These are phyloP conservation scores for Drosophila arizonae DNA, from an alignment of 1,140 invertebrate species.

Conservation along the genomic window DNA sequence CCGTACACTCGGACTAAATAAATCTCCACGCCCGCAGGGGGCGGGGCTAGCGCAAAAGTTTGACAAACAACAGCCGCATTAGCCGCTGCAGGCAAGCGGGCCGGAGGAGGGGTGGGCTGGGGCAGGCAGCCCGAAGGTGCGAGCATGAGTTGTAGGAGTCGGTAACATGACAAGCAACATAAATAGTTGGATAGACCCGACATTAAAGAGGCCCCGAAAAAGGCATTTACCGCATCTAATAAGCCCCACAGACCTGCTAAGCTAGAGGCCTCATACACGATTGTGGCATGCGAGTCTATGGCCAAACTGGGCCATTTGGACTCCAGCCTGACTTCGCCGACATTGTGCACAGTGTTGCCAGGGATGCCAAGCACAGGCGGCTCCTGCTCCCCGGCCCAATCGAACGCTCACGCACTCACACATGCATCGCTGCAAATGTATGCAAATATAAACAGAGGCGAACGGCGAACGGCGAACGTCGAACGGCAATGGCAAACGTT, in stretches of 20 bases:
- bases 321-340: slow-evolving; percentile 44
- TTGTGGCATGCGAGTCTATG: neutral
- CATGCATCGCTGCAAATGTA: slow-evolving; percentile 27
- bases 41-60: slow-evolving; percentile 29
- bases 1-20: slow-evolving; percentile 69
- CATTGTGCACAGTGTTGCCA: slow-evolving; percentile 44
- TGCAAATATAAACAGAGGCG: slow-evolving; percentile 61
- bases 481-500: slow-evolving; percentile 35
- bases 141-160: slow-evolving; percentile 7
- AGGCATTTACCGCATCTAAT: slow-evolving; percentile 33
- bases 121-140: slow-evolving; percentile 9
- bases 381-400: neutral
- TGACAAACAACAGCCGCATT: slow-evolving; percentile 48
- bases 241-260: slow-evolving; percentile 7
- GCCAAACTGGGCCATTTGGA: too few species aligned
- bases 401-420: slow-evolving; percentile 12
- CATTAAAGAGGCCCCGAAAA: slow-evolving; percentile 1
- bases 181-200: slow-evolving; percentile 29
- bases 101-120: neutral
- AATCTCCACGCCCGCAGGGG: slow-evolving; percentile 49
- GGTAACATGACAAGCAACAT: slow-evolving; percentile 41
- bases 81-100: neutral
- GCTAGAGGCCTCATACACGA: neutral
- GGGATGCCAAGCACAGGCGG: slow-evolving; percentile 62
- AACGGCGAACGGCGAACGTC: slow-evolving; percentile 4